Conservation (phyloP, 2,113 vertebrate genomes). For the Rhombomys opimus region DNA sequence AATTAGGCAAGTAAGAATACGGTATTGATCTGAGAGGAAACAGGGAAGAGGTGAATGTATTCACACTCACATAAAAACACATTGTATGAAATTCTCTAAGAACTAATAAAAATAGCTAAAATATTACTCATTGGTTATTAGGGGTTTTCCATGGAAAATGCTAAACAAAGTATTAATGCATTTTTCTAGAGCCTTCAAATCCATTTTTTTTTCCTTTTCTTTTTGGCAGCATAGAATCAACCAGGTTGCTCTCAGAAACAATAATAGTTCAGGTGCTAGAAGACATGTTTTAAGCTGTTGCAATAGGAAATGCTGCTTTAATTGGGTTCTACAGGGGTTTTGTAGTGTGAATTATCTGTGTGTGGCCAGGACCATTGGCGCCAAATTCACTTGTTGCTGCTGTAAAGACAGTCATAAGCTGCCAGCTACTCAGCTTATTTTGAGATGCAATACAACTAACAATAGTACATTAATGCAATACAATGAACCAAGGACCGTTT, state of each 20-base stretch:
- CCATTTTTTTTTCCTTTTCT: background rate
- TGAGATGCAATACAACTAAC: background rate
- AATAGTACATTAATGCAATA: no score
- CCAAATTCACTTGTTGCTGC: background rate
- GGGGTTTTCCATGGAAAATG: background rate
- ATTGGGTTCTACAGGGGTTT: background rate
- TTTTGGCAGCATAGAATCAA: background rate
- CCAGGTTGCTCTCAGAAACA: background rate
- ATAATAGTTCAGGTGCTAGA: no score
- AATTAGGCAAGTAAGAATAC: background rate
- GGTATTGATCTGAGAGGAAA: background rate
- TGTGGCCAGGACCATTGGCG: background rate
- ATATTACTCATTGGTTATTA: background rate
- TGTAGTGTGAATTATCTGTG: background rate
- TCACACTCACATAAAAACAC: background rate
- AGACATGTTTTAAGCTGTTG: background rate
- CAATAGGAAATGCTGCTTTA: background rate
- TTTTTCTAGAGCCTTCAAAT: background rate
- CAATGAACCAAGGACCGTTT: background rate
- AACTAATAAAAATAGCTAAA: background rate
- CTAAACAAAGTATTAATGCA: background rate
- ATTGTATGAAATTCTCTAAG: background rate
- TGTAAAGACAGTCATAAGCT: background rate
- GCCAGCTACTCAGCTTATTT: background rate
- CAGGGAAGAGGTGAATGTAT: background rate